Conservation (phyloP, 2,113 vertebrate genomes). For the Melierax canorus region DNA sequence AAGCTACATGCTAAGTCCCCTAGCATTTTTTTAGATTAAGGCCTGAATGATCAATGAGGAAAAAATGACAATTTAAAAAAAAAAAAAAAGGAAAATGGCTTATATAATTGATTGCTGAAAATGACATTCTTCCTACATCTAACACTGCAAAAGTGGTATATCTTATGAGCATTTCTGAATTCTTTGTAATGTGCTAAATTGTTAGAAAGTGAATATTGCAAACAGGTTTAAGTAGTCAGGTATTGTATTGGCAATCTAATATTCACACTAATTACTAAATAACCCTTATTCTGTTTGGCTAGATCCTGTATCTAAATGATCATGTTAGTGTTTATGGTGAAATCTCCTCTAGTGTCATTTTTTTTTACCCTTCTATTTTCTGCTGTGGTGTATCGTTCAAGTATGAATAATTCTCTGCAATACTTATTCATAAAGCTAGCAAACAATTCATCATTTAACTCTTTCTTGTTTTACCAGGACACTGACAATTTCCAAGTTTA, state of each 20-base stretch:
- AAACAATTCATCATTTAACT: background rate
- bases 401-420: background rate
- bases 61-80: background rate
- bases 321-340: background rate
- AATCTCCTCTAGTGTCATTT: background rate
- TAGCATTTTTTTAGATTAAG: background rate
- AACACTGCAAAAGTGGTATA: background rate
- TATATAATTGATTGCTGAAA: background rate
- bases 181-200: background rate
- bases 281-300: background rate
- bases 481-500: background rate
- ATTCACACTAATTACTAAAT: background rate
- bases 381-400: background rate
- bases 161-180: background rate
- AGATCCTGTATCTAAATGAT: background rate
- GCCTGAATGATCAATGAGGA: background rate
- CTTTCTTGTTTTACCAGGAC: background rate
- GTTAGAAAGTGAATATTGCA: background rate
- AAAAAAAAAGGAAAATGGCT: background rate
- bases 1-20: background rate
- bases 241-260: background rate
- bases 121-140: background rate
- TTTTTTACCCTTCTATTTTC: background rate
- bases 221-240: background rate
- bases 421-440: background rate